Base-by-base conservation (phyloP, 1,140 invertebrate genomes). In the Pseudomyrmex flavicornis region DNA sequence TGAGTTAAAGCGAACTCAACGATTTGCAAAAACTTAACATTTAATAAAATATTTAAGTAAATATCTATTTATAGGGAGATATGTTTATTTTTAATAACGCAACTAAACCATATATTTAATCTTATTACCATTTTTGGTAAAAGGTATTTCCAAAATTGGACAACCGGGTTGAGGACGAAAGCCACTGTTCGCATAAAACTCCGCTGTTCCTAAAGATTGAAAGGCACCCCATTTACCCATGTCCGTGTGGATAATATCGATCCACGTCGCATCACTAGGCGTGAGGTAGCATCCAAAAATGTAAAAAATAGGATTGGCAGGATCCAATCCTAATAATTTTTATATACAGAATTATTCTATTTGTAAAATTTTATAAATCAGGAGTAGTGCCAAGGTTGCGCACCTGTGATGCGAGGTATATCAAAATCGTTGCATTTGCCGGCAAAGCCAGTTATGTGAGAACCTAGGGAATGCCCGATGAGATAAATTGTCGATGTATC, bases 381-480 rank as follows among this genome's bases (percentile, higher is more conserved):
- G 35, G 4, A 50, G 91, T 44, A 26, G 7, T 26, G 26, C 2
- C 2, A 26, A 26, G 17, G 70, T 17, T 13, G 48, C 50, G 20
- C 74, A 91, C 94, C 94, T n/a, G 94, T 95, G 20, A 94, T 90
- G 44, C 93, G 87, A n/a, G 70, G 61, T 1, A 94, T 70, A 7
- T 48, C 50, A 15, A 85, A 85, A n/a, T 90, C 87, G 3, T 95
- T 83, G 75, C 93, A 93, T 35, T 92, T 92, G 0, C 96, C 97
- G 1, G 96, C 94, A 68, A 96, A 95, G 0, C 97, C 97, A 2
- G 96, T 95, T 46, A 97, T 94, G 77, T 98, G 97, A 5, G 96
- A 96, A 0, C 97, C 97, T 54, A 98, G 92, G 5, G 97, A 97
- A 91, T 97, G 97, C 0, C 96, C 97, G 52, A 98, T 95, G 4